These are phyloP conservation scores for Lanius ludovicianus DNA, from an alignment of 2,113 vertebrate genomes.

Conservation along the genomic window DNA sequence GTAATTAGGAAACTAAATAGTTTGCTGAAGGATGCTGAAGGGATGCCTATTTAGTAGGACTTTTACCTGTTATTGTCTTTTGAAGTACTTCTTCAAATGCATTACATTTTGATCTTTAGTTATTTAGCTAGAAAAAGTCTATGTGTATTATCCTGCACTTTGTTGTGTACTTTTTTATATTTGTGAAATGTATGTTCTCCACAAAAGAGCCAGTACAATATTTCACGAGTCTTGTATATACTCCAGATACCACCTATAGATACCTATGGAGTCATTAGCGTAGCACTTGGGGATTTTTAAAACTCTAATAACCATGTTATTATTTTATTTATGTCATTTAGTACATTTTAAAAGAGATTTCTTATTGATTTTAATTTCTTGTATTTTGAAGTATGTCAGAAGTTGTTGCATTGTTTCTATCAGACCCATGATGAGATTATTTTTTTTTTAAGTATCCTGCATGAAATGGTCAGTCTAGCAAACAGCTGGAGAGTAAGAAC, in stretches of 20 bases:
- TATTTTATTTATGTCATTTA: neutral
- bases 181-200: neutral
- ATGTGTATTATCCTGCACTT: neutral
- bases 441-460: neutral
- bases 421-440: neutral
- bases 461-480: neutral
- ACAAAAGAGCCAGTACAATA: neutral
- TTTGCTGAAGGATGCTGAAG: too few species aligned
- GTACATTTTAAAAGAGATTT: neutral
- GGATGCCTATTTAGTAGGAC: neutral
- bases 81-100: neutral
- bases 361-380: neutral
- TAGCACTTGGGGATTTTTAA: neutral
- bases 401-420: neutral
- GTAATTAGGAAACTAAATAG: neutral
- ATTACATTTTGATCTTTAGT: neutral
- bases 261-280: neutral
- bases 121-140: neutral
- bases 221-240: neutral
- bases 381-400: neutral
- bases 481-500: neutral
- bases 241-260: too few species aligned
- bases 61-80: neutral
- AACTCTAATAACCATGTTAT: neutral
- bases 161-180: neutral